Conservation (phyloP, 2,888 invertebrate species). For the Folsomia candida region DNA sequence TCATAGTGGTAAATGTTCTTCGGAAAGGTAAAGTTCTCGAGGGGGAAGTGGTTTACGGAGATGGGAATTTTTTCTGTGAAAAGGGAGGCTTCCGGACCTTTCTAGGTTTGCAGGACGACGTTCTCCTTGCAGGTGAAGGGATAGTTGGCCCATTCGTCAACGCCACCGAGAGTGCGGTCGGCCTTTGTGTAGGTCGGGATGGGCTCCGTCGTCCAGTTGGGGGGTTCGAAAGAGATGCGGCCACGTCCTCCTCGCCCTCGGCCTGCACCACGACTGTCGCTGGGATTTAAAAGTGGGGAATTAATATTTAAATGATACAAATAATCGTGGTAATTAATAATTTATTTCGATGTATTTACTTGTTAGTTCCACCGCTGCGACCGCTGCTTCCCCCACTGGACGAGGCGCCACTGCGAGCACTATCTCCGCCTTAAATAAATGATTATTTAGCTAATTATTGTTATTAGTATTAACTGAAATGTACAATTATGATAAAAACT, state of each 20-base stretch:
- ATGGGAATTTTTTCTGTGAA: not conserved
- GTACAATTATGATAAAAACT: no score
- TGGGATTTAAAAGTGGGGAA: not conserved
- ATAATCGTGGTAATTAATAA: not conserved
- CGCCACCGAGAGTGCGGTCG: not conserved
- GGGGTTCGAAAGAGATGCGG: no score
- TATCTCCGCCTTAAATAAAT: no score
- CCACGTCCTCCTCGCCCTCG: not conserved
- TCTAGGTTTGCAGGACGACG: conserved; percentile 11
- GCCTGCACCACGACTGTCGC: not conserved
- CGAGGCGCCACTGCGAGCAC: no score
- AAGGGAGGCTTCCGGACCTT: not conserved
- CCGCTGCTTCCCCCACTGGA: no score
- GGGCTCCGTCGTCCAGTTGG: not conserved
- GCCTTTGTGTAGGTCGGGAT: conserved; percentile 4
- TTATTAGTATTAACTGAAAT: no score
- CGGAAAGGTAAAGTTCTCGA: conserved; percentile 14
- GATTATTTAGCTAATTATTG: no score
- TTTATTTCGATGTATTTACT: no score
- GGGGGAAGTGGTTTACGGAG: conserved; percentile 22
- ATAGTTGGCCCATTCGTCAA: conserved; percentile 12
- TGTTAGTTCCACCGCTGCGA: no score
- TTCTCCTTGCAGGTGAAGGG: conserved; percentile 11
- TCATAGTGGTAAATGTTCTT: no score
- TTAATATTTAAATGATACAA: not conserved